Evolutionary conservation across 2,888 invertebrate species (phyloP), one percentile per base, ranked within the genome.

Genomic region (Tiliacea aurago): DNA sequence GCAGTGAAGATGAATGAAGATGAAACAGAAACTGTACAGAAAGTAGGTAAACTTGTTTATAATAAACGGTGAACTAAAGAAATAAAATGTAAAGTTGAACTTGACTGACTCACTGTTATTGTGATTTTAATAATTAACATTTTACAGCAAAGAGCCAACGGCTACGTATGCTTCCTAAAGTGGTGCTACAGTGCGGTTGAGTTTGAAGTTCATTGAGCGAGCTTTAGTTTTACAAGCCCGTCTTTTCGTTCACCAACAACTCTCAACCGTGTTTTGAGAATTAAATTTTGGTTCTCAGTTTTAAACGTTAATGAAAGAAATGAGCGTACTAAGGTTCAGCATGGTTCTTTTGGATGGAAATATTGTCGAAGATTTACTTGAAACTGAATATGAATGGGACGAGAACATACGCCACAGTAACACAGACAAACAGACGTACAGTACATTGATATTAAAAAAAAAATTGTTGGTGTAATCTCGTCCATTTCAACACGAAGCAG

Each of bases 111-210:
- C 61, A 55, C 49, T 73, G 59, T 70, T 70, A 68, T 73, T 69
- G 55, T 81, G 49, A 41, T 81, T 70, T 70, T 71, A 73, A 59
- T 71, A 69, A 81, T 81, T 63, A 78, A 71, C 64, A 78, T 78
- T 64, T 78, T 65, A 69, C 61, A 58, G 37, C 4, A 2, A 37
- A 4, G 37, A 37, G 37, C 37, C 3, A 37, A 37, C 28, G 56
- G n/a, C 70, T 69, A 58, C 68, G 70, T 71, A 41, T 70, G 70
- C 68, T 70, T 70, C 56, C 33, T 41, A 63, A 64, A 78, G 67
- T 77, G 67, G 56, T 73, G 67, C 80, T 61, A 20, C 33, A 78
- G 43, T 65, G 65, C 53, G 68, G 73, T 70, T 43, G 61, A 76
- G 70, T 68, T 78, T 66, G 62, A 78, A 73, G 73, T 78, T 80